Conservation (phyloP, 2,797 vertebrate genomes). For the Avahi laniger region DNA sequence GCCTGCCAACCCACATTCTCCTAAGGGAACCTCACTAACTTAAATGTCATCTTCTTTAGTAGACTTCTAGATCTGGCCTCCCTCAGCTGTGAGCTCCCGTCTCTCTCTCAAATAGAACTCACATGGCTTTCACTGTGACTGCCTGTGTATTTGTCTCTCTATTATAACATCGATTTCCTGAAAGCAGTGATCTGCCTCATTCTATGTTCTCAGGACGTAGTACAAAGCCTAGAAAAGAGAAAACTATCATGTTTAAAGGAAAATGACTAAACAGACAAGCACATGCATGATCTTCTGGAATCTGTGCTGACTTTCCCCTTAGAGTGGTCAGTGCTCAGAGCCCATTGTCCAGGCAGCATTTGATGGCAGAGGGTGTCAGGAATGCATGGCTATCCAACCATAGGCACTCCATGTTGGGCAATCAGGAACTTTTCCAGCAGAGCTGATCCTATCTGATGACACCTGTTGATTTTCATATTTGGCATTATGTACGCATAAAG, state of each 20-base stretch:
- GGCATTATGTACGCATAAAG: neutral
- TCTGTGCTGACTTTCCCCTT: neutral
- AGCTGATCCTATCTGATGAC: constrained; percentile 22
- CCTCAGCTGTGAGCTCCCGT: neutral
- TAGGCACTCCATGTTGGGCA: neutral
- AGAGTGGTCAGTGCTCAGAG: neutral
- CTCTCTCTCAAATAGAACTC: neutral
- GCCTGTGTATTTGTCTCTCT: neutral
- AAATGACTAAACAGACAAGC: neutral
- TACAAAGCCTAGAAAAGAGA: neutral
- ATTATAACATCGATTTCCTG: neutral
- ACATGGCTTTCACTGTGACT: neutral
- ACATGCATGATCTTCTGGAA: neutral
- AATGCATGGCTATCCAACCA: neutral
- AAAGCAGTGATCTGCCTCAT: neutral
- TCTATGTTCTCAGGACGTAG: neutral
- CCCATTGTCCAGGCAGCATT: neutral
- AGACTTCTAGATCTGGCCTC: neutral
- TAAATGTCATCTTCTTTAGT: neutral
- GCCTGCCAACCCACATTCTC: neutral
- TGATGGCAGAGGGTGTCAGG: neutral
- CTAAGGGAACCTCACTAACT: neutral
- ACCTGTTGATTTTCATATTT: constrained; percentile 53
- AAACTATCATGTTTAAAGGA: neutral
- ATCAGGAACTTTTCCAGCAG: constrained; percentile 40